Evolutionary conservation across 2,797 vertebrate species (phyloP), one percentile per base, ranked within the genome.

Genomic region (Scolopax bukidnonensis): DNA sequence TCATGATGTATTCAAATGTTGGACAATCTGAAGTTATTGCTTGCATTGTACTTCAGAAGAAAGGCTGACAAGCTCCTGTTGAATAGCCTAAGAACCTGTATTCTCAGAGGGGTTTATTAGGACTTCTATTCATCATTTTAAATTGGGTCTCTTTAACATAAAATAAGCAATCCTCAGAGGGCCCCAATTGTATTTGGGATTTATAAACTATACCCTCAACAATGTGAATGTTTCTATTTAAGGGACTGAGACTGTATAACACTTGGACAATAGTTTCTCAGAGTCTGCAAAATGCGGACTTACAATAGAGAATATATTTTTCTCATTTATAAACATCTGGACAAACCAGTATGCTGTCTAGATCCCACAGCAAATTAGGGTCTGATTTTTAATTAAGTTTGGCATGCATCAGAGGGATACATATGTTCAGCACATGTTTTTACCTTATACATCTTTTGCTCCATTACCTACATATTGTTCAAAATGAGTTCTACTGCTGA

Each of bases 401-500:
- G 96, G 84, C 93, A 88, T 81, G 87, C 93, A 94, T 95, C 75
- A 92, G 75, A 95, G 70, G 15, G 20, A 23, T 92, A 87, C 96
- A 96, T 97, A 96, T 97, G 97, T 89, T 97, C 93, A 93, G 76
- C 96, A 97, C 78, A 84, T 97, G 95, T 94, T 97, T 97, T 95
- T 74, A 90, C 64, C 87, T 96, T 97, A 89, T 40, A 93, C 57
- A 41, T 79, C 68, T 90, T 97, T 96, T 96, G 63, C 48, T 95
- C 90, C 63, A 92, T 95, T 96, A 95, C 85, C 79, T 94, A 84
- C 8, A 1, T 76, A 81, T 90, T 88, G 91, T 95, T 88, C 47
- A 73, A 81, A 90, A 88, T 81, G 20, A 48, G 25, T 69, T 91
- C 54, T 90, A 48, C 87, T 91, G 79, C 84, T 93, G 89, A 93